These are phyloP conservation scores for Eilema caniola DNA, from an alignment of 2,888 invertebrate genomes.

Conservation along the genomic window DNA sequence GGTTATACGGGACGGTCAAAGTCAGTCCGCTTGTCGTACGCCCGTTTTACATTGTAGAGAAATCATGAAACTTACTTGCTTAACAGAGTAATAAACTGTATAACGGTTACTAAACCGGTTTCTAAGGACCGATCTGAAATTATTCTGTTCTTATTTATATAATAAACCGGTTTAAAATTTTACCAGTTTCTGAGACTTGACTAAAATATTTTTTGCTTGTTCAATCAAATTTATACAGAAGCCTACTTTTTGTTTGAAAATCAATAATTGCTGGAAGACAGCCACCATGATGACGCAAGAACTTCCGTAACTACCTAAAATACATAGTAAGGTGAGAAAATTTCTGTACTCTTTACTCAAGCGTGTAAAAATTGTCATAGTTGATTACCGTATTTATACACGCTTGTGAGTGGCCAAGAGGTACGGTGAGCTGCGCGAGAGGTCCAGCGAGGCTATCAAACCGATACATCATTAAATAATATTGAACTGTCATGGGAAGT, in stretches of 20 bases:
- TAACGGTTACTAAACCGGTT: background rate
- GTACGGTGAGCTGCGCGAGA: slow-evolving; percentile 25
- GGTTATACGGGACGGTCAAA: background rate
- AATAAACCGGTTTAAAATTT: background rate
- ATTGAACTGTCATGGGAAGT: slow-evolving; percentile 69
- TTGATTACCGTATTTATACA: slow-evolving; percentile 51
- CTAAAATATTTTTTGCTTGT: background rate
- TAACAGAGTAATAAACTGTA: background rate
- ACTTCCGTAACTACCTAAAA: slow-evolving; percentile 45
- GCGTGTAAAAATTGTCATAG: slow-evolving; percentile 50
- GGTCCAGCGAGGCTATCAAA: slow-evolving; percentile 55
- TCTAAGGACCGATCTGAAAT: background rate
- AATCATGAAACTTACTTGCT: background rate
- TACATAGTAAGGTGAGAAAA: slow-evolving; percentile 44
- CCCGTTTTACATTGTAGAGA: background rate
- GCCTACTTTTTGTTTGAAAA: background rate
- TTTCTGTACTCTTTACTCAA: slow-evolving; percentile 42
- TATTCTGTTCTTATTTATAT: background rate
- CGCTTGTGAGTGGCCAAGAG: slow-evolving; percentile 31
- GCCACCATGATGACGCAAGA: slow-evolving; percentile 38
- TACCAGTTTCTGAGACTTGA: background rate
- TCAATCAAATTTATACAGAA: slow-evolving; percentile 6
- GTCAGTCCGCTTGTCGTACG: background rate
- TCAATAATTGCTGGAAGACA: background rate
- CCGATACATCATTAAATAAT: slow-evolving; percentile 71